Percentiles rank a stretch among this genome's conserved stretches.
phyloP scores from a whole-genome alignment of 2,888 invertebrate genomes.

The Lumbricus terrestris region DNA sequence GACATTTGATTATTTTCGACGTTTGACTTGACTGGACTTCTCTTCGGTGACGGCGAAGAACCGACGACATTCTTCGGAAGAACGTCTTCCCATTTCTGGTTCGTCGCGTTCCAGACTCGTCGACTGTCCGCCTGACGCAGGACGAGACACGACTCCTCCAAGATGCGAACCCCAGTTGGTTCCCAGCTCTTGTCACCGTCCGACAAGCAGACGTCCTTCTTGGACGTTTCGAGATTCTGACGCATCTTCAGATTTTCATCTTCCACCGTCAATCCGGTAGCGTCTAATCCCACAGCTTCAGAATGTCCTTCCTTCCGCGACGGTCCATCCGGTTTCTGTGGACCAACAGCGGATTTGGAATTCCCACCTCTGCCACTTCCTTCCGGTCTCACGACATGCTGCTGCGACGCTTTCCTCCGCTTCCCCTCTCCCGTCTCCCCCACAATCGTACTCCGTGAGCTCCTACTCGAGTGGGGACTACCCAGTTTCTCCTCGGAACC shows the following conservation, averaged over 20 bases:
- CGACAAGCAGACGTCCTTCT: neutral
- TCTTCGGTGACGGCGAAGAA: neutral
- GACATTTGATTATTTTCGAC: neutral
- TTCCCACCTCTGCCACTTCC: neutral
- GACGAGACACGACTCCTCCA: neutral
- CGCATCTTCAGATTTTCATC: neutral
- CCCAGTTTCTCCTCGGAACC: slow-evolving; percentile 9
- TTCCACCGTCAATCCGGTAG: neutral
- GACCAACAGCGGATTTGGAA: neutral
- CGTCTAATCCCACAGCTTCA: neutral
- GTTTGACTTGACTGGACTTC: neutral
- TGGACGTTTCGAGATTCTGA: neutral
- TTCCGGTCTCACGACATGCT: neutral
- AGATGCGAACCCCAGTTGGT: neutral
- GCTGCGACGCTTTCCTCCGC: neutral
- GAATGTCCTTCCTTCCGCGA: neutral
- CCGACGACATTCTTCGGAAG: neutral
- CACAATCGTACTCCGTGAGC: neutral
- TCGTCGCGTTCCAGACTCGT: neutral
- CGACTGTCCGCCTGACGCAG: neutral
- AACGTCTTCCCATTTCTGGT: neutral
- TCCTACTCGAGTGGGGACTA: neutral
- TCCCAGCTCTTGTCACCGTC: neutral
- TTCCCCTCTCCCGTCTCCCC: neutral
- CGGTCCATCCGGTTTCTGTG: neutral